A percentile compares a stretch with the other conserved stretches of the same genome.
Conservation (phyloP, 2,888 invertebrate species). For the Macaria liturata region DNA sequence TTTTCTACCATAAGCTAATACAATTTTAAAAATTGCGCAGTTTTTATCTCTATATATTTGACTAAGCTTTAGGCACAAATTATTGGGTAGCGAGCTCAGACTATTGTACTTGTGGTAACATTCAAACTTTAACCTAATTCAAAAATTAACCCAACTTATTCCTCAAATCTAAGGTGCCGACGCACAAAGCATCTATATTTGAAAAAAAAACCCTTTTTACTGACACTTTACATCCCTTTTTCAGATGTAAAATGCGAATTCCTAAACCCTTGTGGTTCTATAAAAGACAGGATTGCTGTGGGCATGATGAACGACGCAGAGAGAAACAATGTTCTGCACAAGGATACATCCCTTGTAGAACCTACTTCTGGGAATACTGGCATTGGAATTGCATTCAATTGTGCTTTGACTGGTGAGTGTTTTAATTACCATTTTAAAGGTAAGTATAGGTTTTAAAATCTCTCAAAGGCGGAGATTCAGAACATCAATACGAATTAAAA, state of each 20-base stretch:
- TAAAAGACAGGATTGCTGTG: conserved; percentile 94
- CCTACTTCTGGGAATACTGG: conserved; percentile 94
- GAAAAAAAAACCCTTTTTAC: neutral
- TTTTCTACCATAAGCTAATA: conserved; percentile 2
- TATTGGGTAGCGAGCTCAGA: too few species aligned
- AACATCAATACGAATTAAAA: too few species aligned
- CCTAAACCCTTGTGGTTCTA: conserved; percentile 96
- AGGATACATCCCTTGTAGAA: conserved; percentile 93
- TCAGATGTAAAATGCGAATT: conserved; percentile 97
- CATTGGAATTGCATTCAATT: conserved; percentile 95
- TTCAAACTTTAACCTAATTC: too few species aligned
- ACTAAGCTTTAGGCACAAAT: too few species aligned
- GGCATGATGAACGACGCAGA: conserved; percentile 97
- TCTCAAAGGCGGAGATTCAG: too few species aligned
- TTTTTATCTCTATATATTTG: neutral
- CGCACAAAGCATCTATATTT: too few species aligned
- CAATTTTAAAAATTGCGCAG: neutral
- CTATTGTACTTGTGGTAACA: too few species aligned
- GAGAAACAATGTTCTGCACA: conserved; percentile 88
- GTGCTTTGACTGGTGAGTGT: conserved; percentile 85
- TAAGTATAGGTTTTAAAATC: too few species aligned
- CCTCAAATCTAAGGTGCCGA: too few species aligned
- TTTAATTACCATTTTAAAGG: too few species aligned
- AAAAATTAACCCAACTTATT: too few species aligned
- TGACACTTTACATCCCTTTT: neutral